Base-by-base conservation (phyloP, 2,888 invertebrate genomes). In the Tholera decimalis region DNA sequence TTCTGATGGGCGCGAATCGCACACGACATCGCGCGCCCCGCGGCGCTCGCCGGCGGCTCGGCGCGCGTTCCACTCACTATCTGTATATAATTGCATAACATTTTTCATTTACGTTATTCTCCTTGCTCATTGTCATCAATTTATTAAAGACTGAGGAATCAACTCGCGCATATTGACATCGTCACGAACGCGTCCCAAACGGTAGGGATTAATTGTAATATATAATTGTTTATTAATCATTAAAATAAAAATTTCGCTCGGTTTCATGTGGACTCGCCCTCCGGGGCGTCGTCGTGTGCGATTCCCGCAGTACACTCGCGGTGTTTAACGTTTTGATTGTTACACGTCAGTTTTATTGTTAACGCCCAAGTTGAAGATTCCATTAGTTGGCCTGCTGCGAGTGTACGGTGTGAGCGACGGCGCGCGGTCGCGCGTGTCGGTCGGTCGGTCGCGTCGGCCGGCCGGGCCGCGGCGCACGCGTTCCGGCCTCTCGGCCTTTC, bases 101-200 rank as follows among this genome's bases (percentile, higher is more conserved):
- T 94, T 92, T 90, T 92, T 94, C 93, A 94, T 94, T 94, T 93
- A 91, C 91, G 91, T 93, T 92, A 68, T 85, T 90, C 91, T 93
- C 93, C 94, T 93, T 93, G 93, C 93, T 94, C 95, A 94, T 94
- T 92, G 93, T 92, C 95, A 95, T 95, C 95, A 95, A 95, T 94
- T 93, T 92, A 94, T 94, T 94, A 95, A 94, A 95, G 95, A 95
- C 95, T 95, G 95, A 95, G 94, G 91, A 94, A 95, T 94, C 95
- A 94, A 94, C 92, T 92, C 90, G 93, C 94, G 94, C 93, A 93
- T 92, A 92, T 91, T 90, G 93, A 93, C 94, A 93, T 94, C 90
- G 93, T 91, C 93, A 93, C 94, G 92, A 90, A 92, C 90, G 92
- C 92, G 93, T 91, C 92, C 92, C 92, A 85, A 84, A 76, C 85